Conservation (phyloP, 2,888 invertebrate genomes). For the Atherix ibis region DNA sequence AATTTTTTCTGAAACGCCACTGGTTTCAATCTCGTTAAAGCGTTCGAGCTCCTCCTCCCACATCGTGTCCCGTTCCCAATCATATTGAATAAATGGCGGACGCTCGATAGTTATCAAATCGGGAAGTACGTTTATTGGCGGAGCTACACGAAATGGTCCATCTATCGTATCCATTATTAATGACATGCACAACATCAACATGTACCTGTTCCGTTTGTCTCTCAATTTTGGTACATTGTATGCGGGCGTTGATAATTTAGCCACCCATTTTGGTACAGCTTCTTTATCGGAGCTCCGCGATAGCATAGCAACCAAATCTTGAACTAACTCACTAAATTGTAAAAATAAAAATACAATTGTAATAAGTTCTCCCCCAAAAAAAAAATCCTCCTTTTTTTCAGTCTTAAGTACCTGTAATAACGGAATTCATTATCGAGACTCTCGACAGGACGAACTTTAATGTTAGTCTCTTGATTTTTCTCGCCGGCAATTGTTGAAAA, state of each 20-base stretch:
- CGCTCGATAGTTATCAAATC: slow-evolving; percentile 2
- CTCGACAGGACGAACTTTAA: slow-evolving; percentile 9
- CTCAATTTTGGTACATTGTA: slow-evolving; percentile 11
- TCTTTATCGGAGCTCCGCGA: slow-evolving; percentile 7
- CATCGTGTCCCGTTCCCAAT: slow-evolving; percentile 8
- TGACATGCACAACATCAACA: slow-evolving; percentile 14
- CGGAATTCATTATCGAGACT: slow-evolving; percentile 10
- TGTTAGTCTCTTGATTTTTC: background rate
- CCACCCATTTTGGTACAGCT: slow-evolving; percentile 11
- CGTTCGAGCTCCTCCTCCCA: slow-evolving; percentile 11
- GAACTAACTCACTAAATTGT: slow-evolving; percentile 7
- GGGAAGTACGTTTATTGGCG: slow-evolving; percentile 5
- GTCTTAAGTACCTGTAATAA: slow-evolving; percentile 8
- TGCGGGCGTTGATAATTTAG: slow-evolving; percentile 10
- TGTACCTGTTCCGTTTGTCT: slow-evolving; percentile 14
- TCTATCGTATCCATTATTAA: slow-evolving; percentile 9
- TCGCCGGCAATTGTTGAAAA: too few relatives aligned
- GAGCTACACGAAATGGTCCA: slow-evolving; percentile 10
- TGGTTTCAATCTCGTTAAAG: too few relatives aligned
- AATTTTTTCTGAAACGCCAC: too few relatives aligned
- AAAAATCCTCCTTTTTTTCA: background rate
- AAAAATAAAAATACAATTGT: background rate
- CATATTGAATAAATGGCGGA: background rate
- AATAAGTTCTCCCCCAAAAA: background rate
- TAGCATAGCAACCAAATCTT: slow-evolving; percentile 10